These are phyloP conservation scores for Microctenopoma steveboyesi DNA, from an alignment of 2,797 vertebrate genomes.

Conservation along the genomic window DNA sequence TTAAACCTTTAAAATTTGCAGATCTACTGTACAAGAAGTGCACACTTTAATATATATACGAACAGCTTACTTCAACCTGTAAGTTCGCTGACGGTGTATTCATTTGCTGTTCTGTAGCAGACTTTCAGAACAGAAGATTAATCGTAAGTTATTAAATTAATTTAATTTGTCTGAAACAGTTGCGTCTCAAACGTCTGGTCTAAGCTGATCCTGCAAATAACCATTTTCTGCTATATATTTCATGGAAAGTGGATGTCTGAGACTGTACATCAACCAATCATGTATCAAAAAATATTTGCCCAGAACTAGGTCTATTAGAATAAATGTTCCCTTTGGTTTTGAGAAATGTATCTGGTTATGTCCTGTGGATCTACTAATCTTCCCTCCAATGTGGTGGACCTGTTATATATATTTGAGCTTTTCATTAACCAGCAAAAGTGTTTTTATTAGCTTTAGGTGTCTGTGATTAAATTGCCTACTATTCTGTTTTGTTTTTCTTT, in stretches of 20 bases:
- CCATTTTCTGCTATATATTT: constrained; percentile 23
- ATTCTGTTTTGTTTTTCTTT: constrained; percentile 54
- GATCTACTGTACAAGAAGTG: constrained; percentile 59
- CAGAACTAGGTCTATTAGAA: neutral
- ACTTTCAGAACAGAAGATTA: constrained; percentile 18
- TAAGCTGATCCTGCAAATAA: constrained; percentile 7
- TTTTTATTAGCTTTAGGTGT: constrained; percentile 51
- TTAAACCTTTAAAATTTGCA: constrained; percentile 45
- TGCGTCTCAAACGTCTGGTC: constrained; percentile 31
- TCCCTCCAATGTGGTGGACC: constrained; percentile 52
- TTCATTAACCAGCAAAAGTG: constrained; percentile 50
- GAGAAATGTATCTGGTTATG: constrained; percentile 48
- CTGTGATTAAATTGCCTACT: constrained; percentile 56
- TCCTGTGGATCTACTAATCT: constrained; percentile 64
- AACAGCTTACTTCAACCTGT: constrained; percentile 17
- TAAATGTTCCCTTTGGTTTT: constrained; percentile 21
- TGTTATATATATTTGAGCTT: constrained; percentile 45
- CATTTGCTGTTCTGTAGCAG: constrained; percentile 16
- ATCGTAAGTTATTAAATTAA: constrained; percentile 8
- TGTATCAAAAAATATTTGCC: constrained; percentile 16
- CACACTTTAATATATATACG: constrained; percentile 41
- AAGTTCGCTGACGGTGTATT: neutral
- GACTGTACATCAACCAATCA: constrained; percentile 14
- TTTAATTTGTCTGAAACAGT: constrained; percentile 15
- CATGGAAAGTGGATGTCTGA: constrained; percentile 25